These are phyloP conservation scores for Pionites leucogaster DNA, from an alignment of 2,113 vertebrate species.

Conservation along the genomic window DNA sequence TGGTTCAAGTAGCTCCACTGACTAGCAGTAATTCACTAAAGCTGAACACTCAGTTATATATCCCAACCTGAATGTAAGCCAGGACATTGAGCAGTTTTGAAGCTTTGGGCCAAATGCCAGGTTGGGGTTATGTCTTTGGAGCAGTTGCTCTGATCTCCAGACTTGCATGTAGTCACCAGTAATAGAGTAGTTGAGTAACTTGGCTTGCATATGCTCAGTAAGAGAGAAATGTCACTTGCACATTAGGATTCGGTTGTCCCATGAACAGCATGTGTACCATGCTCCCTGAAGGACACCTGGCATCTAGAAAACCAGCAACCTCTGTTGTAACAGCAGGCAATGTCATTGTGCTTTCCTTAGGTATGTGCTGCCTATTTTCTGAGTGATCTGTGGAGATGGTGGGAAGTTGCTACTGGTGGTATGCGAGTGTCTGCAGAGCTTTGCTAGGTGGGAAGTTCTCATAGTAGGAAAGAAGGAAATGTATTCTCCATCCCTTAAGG, in stretches of 20 bases:
- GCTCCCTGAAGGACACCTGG: not conserved
- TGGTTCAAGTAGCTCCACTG: not conserved
- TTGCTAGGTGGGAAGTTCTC: not conserved
- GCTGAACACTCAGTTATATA: not conserved
- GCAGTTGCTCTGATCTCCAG: not conserved
- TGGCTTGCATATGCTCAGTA: not conserved
- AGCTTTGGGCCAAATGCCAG: not conserved
- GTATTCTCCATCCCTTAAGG: not conserved
- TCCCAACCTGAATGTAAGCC: not conserved
- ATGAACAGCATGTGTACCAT: not conserved
- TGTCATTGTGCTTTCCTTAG: not conserved
- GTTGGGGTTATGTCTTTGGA: conserved; percentile 1
- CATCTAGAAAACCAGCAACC: not conserved
- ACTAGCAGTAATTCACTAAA: conserved; percentile 12
- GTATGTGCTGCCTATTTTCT: not conserved
- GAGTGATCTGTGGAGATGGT: not conserved
- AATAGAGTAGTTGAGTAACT: not conserved
- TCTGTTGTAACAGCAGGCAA: not conserved
- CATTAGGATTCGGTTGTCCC: not conserved
- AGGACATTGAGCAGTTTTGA: conserved; percentile 16
- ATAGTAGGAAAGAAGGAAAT: not conserved
- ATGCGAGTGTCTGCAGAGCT: not conserved
- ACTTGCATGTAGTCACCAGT: not conserved
- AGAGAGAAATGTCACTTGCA: not conserved
- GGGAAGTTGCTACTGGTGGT: not conserved